These are phyloP conservation scores for Sebastes steindachneri DNA, from an alignment of 2,797 vertebrate genomes.

Conservation along the genomic window DNA sequence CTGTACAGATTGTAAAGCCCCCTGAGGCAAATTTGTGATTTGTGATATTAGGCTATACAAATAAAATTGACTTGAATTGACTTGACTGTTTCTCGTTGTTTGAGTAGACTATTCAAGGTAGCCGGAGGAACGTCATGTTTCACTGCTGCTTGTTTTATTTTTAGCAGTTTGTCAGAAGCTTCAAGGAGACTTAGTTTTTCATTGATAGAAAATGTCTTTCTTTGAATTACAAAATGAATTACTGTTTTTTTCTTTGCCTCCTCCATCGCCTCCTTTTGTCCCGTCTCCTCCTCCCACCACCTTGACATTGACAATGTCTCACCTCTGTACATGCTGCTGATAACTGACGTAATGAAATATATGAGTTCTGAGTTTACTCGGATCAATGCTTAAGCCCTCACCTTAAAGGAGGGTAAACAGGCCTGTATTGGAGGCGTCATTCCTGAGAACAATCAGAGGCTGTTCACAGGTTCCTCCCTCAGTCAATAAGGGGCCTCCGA, in stretches of 20 bases:
- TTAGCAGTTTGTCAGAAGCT: no score
- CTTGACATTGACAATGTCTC: conserved; percentile 26
- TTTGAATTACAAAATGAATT: background rate
- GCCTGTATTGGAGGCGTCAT: conserved; percentile 51
- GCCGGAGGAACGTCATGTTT: rapidly evolving
- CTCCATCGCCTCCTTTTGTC: background rate
- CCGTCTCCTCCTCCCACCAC: background rate
- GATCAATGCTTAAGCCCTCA: conserved; percentile 73
- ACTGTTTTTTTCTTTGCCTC: background rate
- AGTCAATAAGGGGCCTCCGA: conserved; percentile 73
- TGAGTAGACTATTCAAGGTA: no score
- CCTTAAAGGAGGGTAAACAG: conserved; percentile 74
- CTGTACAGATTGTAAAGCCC: no score
- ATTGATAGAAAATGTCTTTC: no score
- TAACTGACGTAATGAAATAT: conserved; percentile 14
- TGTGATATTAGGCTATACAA: no score
- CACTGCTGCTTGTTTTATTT: no score
- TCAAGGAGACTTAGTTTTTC: no score
- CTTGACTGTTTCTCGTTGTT: no score
- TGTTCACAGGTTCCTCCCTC: conserved; percentile 77
- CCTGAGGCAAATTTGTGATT: no score
- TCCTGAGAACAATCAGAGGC: conserved; percentile 77
- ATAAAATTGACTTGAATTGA: no score
- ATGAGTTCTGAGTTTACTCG: conserved; percentile 53
- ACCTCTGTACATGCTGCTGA: conserved; percentile 31